Base-by-base conservation (phyloP, 2,113 vertebrate species). In the Thymallus thymallus region DNA sequence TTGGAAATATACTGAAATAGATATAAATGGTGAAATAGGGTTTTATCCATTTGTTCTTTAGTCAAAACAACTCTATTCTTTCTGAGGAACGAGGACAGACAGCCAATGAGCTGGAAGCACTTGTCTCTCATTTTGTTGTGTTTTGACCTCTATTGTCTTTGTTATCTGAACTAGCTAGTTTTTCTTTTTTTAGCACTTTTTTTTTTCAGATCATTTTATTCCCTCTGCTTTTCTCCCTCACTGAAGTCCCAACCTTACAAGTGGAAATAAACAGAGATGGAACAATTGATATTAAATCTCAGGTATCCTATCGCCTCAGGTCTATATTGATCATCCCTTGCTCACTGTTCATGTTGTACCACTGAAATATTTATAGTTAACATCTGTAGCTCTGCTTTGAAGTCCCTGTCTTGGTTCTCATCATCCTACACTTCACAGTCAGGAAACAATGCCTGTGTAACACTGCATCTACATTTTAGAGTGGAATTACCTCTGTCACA, bases 311-410 rank as follows among this genome's bases (percentile, higher is more conserved):
- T 75, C 22, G 68, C 70, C 12, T 76, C n/a, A 18, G 23, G 60
- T 82, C 61, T 73, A 5, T 75, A 75, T 75, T 67, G 60, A 60
- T 68, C 70, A 48, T 24, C 45, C 29, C 58, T 32, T n/a, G 2
- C 70, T 72, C 22, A 67, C 63, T 73, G 64, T 64, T 74, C 58
- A 78, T 35, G 74, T 72, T 75, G 77, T 73, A 23, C 16, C 18
- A 68, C 60, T 77, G 70, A 81, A 82, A 81, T 75, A 84, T 74
- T 78, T 64, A 68, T 67, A 74, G 71, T 65, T n/a, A 63, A 82
- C 68, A 74, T 80, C 16, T 56, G 23, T 73, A 24, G 62, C 46
- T 75, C 6, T 63, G 3, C 67, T 41, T 41, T 41, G 51, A 30
- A 35, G 14, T 64, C 20, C n/a, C 16, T 61, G 30, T 71, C 26